Evolutionary conservation across 2,888 invertebrate genomes (phyloP).

Genomic region (Physocephala rufipes): DNA sequence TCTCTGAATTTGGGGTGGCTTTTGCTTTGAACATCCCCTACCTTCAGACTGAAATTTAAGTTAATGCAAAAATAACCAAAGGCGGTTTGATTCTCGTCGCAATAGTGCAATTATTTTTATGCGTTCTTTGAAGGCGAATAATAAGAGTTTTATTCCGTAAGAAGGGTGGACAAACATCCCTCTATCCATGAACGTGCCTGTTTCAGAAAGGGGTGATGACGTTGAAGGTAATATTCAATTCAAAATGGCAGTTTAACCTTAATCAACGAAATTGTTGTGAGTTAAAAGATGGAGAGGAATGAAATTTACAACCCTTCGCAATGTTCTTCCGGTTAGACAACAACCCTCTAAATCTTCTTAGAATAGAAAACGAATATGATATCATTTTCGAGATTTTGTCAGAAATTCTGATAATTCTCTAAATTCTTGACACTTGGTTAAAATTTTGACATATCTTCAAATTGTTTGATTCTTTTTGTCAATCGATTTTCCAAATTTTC

Average conservation of each 20-base stretch:
- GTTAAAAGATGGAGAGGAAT: too few species aligned
- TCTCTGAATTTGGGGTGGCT: background rate
- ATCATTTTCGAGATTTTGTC: background rate
- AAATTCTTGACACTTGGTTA: too few species aligned
- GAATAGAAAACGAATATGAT: background rate
- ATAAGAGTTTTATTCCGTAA: background rate
- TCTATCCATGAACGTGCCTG: background rate
- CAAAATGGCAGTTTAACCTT: conserved; percentile 25
- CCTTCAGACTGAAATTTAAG: background rate
- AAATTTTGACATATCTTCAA: background rate
- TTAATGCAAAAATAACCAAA: conserved; percentile 26
- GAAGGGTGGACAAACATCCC: background rate
- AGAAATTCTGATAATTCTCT: too few species aligned
- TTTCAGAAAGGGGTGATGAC: background rate
- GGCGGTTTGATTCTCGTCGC: conserved; percentile 56
- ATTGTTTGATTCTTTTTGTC: too few species aligned
- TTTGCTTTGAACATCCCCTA: too few species aligned
- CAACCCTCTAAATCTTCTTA: too few species aligned
- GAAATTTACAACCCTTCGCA: too few species aligned
- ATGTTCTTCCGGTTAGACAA: too few species aligned
- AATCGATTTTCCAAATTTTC: too few species aligned
- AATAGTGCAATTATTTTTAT: conserved; percentile 54
- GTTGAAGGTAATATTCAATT: background rate
- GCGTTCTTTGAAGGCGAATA: background rate
- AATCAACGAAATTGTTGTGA: conserved; percentile 13